phyloP scores from a whole-genome alignment of 1,140 invertebrate genomes.

The Patella vulgata region DNA sequence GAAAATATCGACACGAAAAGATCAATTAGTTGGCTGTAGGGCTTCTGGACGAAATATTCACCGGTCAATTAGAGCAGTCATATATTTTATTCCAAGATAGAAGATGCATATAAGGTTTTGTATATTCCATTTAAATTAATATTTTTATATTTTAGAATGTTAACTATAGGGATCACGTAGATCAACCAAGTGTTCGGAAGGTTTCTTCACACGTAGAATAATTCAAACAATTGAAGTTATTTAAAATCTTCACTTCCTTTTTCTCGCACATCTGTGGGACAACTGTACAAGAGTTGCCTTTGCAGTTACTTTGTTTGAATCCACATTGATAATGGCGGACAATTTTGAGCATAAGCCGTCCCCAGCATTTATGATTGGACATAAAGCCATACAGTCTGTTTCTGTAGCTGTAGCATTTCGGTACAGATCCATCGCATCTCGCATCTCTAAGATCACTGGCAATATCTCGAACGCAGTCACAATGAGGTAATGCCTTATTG shows the following conservation, averaged over 20 bases:
- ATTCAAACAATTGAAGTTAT: conserved; percentile 2
- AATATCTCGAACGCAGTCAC: background rate
- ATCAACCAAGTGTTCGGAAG: background rate
- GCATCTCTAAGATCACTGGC: background rate
- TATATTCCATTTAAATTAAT: no score
- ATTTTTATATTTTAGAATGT: no score
- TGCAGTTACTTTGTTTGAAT: background rate
- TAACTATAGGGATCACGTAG: background rate
- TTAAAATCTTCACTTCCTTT: background rate
- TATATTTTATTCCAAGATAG: no score
- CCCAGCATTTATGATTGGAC: background rate
- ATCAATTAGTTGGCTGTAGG: no score
- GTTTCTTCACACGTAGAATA: background rate
- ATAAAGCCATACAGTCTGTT: background rate
- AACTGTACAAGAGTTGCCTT: background rate
- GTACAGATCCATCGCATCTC: background rate
- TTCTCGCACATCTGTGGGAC: background rate
- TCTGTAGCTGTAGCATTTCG: background rate
- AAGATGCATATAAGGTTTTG: no score
- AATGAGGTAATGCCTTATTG: background rate
- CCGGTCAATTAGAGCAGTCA: no score
- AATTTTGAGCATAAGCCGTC: background rate
- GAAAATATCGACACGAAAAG: no score
- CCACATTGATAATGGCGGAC: background rate
- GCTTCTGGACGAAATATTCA: no score